Percentiles rank a stretch among this genome's conserved stretches.
phyloP scores from a whole-genome alignment of 37 sponge, comb jelly and placozoan species.

The Amphimedon queenslandica region DNA sequence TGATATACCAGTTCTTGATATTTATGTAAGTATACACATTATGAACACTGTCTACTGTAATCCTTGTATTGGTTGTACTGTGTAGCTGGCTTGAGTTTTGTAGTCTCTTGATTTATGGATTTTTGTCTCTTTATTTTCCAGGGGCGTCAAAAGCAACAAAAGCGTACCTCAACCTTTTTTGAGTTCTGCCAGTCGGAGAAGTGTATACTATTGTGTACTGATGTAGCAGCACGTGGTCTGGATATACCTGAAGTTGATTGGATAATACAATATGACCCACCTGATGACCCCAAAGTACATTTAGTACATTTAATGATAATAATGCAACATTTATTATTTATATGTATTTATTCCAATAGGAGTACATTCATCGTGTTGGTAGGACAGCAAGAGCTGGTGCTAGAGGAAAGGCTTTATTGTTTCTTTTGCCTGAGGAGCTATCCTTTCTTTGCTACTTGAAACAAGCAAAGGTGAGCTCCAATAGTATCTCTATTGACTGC shows the following conservation, averaged over 20 bases:
- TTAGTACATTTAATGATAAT: neutral
- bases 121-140: neutral
- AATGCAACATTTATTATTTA: neutral
- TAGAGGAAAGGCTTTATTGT: constrained; percentile 86
- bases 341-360: constrained; percentile 58
- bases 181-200: constrained; percentile 87
- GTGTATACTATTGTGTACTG: constrained; percentile 89
- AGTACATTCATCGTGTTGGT: constrained; percentile 98
- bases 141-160: constrained; percentile 98
- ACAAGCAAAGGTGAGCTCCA: constrained; percentile 80
- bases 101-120: too few relatives aligned
- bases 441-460: constrained; percentile 86
- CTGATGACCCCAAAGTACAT: constrained; percentile 97
- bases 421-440: constrained; percentile 91
- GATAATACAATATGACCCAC: constrained; percentile 97
- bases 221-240: constrained; percentile 96
- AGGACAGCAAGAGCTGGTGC: constrained; percentile 92
- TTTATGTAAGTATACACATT: constrained; percentile 59
- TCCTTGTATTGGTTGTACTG: neutral
- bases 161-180: constrained; percentile 86
- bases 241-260: constrained; percentile 98
- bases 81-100: too few relatives aligned
- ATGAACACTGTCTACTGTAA: too few relatives aligned
- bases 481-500: neutral
- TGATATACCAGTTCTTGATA: constrained; percentile 91